Conservation (phyloP, 1,140 invertebrate species). For the Leptoteleia sp. region DNA sequence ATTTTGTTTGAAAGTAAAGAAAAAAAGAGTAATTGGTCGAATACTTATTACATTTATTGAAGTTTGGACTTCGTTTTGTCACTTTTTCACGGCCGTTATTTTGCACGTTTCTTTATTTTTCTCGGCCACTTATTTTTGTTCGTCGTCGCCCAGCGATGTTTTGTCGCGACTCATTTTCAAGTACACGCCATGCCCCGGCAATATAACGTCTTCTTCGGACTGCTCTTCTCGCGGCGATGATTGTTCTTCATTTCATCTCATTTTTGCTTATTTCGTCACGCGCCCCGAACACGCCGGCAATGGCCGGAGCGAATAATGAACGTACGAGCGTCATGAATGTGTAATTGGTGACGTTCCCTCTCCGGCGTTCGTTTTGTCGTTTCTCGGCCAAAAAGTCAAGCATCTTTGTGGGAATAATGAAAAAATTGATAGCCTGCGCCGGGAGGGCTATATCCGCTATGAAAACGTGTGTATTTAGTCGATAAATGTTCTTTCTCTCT, state of each 20-base stretch:
- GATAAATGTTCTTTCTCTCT: too few relatives aligned
- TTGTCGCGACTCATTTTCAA: conserved; percentile 59
- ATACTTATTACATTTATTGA: too few relatives aligned
- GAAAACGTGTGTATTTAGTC: too few relatives aligned
- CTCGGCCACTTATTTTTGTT: too few relatives aligned
- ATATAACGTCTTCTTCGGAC: conserved; percentile 59
- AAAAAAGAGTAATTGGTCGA: too few relatives aligned
- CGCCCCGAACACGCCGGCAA: conserved; percentile 9
- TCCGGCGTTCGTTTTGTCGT: conserved; percentile 13
- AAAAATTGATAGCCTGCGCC: conserved; percentile 26
- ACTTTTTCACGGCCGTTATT: too few relatives aligned
- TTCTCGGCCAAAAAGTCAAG: conserved; percentile 3
- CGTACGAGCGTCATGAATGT: conserved; percentile 29
- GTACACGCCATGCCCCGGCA: conserved; percentile 53
- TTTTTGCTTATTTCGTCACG: conserved; percentile 59
- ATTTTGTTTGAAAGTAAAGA: too few relatives aligned
- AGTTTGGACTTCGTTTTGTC: too few relatives aligned
- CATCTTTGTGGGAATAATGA: conserved; percentile 1
- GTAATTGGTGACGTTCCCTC: conserved; percentile 41
- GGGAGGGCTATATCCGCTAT: too few relatives aligned
- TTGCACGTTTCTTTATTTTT: too few relatives aligned
- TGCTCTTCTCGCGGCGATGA: conserved; percentile 27
- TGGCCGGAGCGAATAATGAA: conserved; percentile 28
- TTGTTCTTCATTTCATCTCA: conserved; percentile 53
- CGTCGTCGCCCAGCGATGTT: conserved; percentile 28